A percentile compares a stretch with the other conserved stretches of the same genome.
phyloP scores from a whole-genome alignment of 2,888 invertebrate species.

The Rhogogaster chlorosoma region DNA sequence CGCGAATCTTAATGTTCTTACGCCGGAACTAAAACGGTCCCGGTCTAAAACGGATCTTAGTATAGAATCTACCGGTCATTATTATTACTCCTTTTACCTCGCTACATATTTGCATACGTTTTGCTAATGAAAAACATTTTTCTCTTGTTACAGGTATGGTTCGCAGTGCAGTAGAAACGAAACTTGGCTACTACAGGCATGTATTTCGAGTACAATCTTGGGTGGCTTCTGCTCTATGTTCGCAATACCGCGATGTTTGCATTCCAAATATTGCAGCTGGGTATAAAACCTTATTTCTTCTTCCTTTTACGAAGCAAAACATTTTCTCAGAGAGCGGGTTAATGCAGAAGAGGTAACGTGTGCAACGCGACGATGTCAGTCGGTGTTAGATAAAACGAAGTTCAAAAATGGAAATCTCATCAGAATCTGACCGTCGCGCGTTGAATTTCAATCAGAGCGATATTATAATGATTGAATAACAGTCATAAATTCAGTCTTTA shows the following conservation, averaged over 20 bases:
- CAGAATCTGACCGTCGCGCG: neutral
- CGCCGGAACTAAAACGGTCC: neutral
- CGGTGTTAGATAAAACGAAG: neutral
- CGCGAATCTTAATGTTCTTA: neutral
- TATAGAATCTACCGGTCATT: neutral
- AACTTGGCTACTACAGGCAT: conserved; percentile 1
- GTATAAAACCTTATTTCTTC: neutral
- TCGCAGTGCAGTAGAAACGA: neutral
- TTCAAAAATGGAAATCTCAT: neutral
- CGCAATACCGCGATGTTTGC: neutral
- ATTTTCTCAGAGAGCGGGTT: neutral
- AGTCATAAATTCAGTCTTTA: neutral
- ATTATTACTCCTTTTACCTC: neutral
- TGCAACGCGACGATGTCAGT: too few relatives aligned
- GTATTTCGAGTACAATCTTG: conserved; percentile 1
- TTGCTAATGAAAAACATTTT: conserved; percentile 19
- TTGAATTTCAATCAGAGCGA: neutral
- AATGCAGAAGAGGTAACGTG: neutral
- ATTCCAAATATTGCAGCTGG: neutral
- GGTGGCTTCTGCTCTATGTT: too few relatives aligned
- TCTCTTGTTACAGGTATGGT: conserved; percentile 27
- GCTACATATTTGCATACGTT: neutral
- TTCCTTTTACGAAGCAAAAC: neutral
- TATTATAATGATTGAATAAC: neutral
- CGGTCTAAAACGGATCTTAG: conserved; percentile 11